Base-by-base conservation (phyloP, 1,140 invertebrate genomes). In the Daktulosphaira vitifoliae region DNA sequence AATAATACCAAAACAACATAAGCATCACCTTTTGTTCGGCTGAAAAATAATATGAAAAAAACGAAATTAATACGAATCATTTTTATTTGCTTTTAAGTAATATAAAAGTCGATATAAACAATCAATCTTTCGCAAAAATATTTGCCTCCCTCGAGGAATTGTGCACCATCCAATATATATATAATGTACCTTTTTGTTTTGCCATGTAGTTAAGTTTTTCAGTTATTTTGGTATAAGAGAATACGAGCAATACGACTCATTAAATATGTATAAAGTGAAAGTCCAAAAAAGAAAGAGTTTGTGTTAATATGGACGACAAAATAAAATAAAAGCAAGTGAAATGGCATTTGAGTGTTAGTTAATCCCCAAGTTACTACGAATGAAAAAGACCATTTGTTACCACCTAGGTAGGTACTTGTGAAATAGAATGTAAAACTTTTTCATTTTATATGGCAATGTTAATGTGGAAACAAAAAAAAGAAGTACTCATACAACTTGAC, bases 1-100 rank as follows among this genome's bases (percentile, higher is more conserved):
- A 59, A 22, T 25, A 22, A 16, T 16, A 33, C 39, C 22, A 67
- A 38, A 38, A 51, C 26, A 20, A 48, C 46, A 64, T 67, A 33
- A 33, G 11, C 11, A 15, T 46, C 29, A 16, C 66, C 46, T 49
- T 50, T 50, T 62, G 42, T 49, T 42, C 23, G 42, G 53, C 54
- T 59, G 54, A 22, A 66, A 50, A 16, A 51, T n/a, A n/a, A 44
- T 46, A 25, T 37, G 29, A 25, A 5, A 25, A 5, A 20, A 13
- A 3, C 26, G 11, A 15, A 56, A 56, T 22, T 22, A 20, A 42
- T 29, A 65, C 16, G 3, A 44, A 44, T n/a, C 4, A 44, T 11
- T 33, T 33, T 11, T 11, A 11, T 33, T 33, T 33, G 11, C 29
- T 33, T 33, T 33, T 33, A 11, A 33, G 29, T 6, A 33, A 33